These are phyloP conservation scores for human (Homo sapiens) DNA, from an alignment of 2,113 vertebrate genomes.

Conservation along the genomic window DNA sequence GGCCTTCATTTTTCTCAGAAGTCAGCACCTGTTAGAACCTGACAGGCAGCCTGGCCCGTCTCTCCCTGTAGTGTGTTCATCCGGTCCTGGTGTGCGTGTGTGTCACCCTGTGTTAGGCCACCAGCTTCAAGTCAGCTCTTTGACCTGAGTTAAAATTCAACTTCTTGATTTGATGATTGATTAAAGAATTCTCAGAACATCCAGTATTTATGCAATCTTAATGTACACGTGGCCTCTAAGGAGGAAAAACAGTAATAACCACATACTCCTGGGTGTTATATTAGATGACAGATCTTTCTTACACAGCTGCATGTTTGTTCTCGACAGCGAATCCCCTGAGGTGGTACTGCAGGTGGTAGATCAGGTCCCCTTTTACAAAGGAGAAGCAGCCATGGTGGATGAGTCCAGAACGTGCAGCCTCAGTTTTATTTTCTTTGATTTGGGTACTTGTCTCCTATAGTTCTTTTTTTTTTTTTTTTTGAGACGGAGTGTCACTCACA, in stretches of 20 bases:
- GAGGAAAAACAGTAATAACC: neutral
- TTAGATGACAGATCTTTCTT: neutral
- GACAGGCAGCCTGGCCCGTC: neutral
- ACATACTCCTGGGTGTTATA: neutral
- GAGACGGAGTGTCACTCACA: too few relatives aligned
- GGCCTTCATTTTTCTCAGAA: neutral
- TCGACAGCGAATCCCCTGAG: neutral
- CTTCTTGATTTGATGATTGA: neutral
- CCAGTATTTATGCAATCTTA: neutral
- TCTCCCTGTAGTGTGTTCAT: neutral
- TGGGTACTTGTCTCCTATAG: neutral
- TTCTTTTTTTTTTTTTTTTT: neutral
- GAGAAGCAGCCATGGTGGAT: neutral
- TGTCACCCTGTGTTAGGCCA: neutral
- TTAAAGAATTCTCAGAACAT: neutral
- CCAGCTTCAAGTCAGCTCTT: neutral
- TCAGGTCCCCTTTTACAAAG: neutral
- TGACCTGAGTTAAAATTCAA: neutral
- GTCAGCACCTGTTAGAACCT: neutral
- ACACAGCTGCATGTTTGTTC: neutral
- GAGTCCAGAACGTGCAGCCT: neutral
- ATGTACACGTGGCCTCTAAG: neutral
- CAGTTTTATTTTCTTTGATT: constrained; percentile 3
- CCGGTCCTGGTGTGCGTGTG: neutral
- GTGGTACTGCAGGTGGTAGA: neutral